phyloP scores from a whole-genome alignment of 2,888 invertebrate species.

The Meteorus cinctellus region DNA sequence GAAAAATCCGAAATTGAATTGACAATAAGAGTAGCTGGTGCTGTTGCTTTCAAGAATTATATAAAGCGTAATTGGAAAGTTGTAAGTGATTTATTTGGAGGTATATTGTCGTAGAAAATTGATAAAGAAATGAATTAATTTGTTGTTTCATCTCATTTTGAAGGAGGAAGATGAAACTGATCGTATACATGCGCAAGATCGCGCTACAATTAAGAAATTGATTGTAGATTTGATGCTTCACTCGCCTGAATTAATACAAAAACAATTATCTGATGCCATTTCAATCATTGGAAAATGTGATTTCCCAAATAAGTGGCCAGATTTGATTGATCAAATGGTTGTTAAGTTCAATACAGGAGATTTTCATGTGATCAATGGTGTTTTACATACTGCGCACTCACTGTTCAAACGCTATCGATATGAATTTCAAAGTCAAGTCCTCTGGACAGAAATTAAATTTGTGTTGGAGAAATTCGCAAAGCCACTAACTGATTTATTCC shows the following conservation, averaged over 20 bases:
- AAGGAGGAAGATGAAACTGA: conserved; percentile 84
- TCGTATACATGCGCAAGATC: conserved; percentile 86
- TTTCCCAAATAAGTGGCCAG: conserved; percentile 97
- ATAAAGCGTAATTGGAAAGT: conserved; percentile 96
- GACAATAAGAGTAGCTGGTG: conserved; percentile 90
- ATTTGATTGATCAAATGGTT: conserved; percentile 94
- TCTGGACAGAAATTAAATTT: conserved; percentile 98
- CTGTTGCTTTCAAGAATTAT: conserved; percentile 97
- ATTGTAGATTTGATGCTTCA: conserved; percentile 95
- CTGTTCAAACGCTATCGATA: conserved; percentile 96
- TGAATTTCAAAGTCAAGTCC: conserved; percentile 94
- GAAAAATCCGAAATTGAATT: conserved; percentile 87
- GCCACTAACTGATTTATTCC: conserved; percentile 93
- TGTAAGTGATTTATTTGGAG: conserved; percentile 76
- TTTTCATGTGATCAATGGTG: conserved; percentile 95
- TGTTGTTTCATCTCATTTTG: neutral
- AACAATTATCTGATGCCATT: conserved; percentile 96
- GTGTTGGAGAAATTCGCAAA: conserved; percentile 95
- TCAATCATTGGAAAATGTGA: conserved; percentile 97
- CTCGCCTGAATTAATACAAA: conserved; percentile 91
- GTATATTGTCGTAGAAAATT: neutral
- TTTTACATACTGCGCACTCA: conserved; percentile 95
- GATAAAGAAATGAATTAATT: neutral
- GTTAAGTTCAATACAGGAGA: conserved; percentile 92
- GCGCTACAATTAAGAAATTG: conserved; percentile 86